These are phyloP conservation scores for Pteropus alecto DNA, from an alignment of 2,113 vertebrate species.

Conservation along the genomic window DNA sequence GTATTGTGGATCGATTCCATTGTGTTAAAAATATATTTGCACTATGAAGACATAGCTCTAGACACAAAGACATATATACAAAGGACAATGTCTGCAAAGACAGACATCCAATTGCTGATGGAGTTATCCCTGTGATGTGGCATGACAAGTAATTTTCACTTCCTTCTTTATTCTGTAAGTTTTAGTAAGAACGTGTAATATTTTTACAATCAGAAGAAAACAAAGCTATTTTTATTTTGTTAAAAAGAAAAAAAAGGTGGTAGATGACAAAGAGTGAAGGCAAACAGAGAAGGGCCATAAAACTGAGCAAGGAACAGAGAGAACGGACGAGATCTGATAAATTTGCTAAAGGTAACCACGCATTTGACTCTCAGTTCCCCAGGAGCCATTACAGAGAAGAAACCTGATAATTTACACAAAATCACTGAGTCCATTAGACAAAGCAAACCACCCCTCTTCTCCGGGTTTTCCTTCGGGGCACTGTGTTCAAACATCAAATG, in stretches of 20 bases:
- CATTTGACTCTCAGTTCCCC: background rate
- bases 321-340: background rate
- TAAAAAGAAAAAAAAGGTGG: background rate
- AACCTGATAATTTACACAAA: background rate
- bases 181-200: background rate
- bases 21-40: slow-evolving; percentile 11
- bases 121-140: background rate
- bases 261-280: background rate
- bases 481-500: background rate
- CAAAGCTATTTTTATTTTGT: slow-evolving; percentile 38
- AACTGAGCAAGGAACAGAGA: background rate
- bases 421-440: background rate
- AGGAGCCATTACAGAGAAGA: background rate
- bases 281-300: background rate
- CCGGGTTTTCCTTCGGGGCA: background rate
- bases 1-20: background rate
- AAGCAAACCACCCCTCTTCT: background rate
- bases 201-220: slow-evolving; percentile 50
- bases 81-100: background rate
- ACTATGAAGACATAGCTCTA: background rate
- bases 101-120: background rate
- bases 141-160: slow-evolving; percentile 26
- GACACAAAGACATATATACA: background rate
- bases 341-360: background rate
- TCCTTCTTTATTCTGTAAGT: background rate